Evolutionary conservation across 2,797 vertebrate genomes (phyloP), one percentile per base, ranked within the genome.

Genomic region (Cuniculus paca): DNA sequence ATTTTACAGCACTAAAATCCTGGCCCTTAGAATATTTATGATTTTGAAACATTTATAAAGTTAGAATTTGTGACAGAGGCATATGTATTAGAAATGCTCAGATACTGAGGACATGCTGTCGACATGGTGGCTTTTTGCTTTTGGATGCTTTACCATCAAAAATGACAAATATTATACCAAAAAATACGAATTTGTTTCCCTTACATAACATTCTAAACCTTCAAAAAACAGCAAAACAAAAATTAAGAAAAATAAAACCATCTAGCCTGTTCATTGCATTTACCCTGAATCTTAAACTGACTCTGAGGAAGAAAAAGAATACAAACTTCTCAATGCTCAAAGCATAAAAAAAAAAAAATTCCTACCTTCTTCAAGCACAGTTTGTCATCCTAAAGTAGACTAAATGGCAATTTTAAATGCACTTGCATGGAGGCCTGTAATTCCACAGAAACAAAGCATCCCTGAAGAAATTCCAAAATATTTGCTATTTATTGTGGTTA

Each of bases 1-100:
- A 65, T 65, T 36, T 58, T 48, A n/a, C 0, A 54, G 31, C 7
- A 75, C n/a, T 88, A 75, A 88, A 94, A 75, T 80, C 45, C 58
- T 75, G 3, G 58, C 7, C 45, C 78, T 94, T 45, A 16, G 5
- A 63, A 7, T 81, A 88, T 75, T 88, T 83, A 45, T 36, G 70
- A 82, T 63, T 89, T 75, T 82, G 78, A 82, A 88, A 70, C 26
- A 83, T 20, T 83, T 39, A 84, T 36, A 74, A 94, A 84, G 36
- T 84, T 58, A 94, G 26, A 78, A 90, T 83, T 61, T 81, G 31
- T 65, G 34, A 83, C 50, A 90, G n/a, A 90, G 63, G 39, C 13
- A 77, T 68, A 77, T 26, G 1, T 24, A n/a, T 54, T 45, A 77
- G 58, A 72, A 86, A 74, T 63, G 39, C 28, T 8, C 7, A 75